Base-by-base conservation (phyloP, 2,888 invertebrate species). In the Petrophora chlorosata region DNA sequence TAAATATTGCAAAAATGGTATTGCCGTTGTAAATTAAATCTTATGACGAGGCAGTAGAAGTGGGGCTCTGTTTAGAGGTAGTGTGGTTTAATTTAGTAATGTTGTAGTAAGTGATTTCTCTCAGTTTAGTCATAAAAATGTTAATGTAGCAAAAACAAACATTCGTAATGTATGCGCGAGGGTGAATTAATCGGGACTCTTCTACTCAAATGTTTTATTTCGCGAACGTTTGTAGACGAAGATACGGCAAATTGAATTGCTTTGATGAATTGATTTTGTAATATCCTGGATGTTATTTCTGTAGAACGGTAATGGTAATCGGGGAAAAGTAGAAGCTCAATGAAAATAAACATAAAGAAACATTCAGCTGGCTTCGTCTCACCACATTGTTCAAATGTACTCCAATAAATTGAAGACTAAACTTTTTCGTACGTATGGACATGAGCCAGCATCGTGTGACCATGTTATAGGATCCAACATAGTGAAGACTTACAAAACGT, bases 111-210 rank as follows among this genome's bases (percentile, higher is more conserved):
- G 84, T 81, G 85, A 85, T 86, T 85, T 76, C 79, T 83, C 82
- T 84, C 77, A 79, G 82, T 84, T 80, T 80, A 85, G 86, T 85
- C 84, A 89, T 90, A 90, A 90, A 90, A 90, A 89, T 90, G 89
- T 88, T 85, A 90, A 90, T 89, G 86, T 78, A 71, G 79, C 81
- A 82, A 85, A 87, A 87, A 88, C 88, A 90, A 88, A 86, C 76
- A 85, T 75, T 76, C 67, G 70, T 88, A 88, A 89, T 89, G 71
- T 89, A 88, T 86, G 83, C 88, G 73, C 71, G 80, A 78, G 87
- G 86, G 66, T 47, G 79, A 83, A 85, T 82, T 82, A 86, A 77
- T 68, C 67, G 63, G 63, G 69, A 67, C 63, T 63, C 61, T 64
- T 53, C 56, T 56, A 53, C 36, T 16, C 16, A 60, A 57, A 66